Base-by-base conservation (phyloP, 2,797 vertebrate species). In the Tapirus indicus region DNA sequence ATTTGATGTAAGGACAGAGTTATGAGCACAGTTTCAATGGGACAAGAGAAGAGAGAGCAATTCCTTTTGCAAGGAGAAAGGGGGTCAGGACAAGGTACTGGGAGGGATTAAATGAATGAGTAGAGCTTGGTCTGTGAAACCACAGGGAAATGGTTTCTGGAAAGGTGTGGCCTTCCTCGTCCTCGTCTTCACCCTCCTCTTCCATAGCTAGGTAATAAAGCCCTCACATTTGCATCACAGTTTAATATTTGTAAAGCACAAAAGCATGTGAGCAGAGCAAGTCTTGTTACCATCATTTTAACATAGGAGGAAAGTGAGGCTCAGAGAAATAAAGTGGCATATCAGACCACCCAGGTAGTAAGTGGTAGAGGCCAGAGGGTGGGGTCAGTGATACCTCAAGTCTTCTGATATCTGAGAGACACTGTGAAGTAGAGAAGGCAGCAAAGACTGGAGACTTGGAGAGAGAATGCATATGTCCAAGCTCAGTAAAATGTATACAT, bases 1-100 rank as follows among this genome's bases (percentile, higher is more conserved):
- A 16, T 77, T 32, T 69, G 29, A 83, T 71, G 20, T 52, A 94
- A 64, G 14, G 23, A 0, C 18, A 79, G 52, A 90, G 29, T 82
- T 44, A 62, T 49, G 56, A 97, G 54, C 20, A 82, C 25, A 86
- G 49, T 75, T 79, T 93, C 85, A 84, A 64, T 32, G 41, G 17
- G 62, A 27, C 11, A 64, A 71, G 52, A 49, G 27, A 68, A 72
- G 5, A 69, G 21, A 69, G 10, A 74, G 17, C 77, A 56, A 56
- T 68, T 85, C 6, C 91, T 90, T 35, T 41, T 89, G 71, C 10
- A 96, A 80, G 35, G 17, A 20, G 14, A 83, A 68, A 47, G 10
- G 20, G 5, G 12, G 20, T 32, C 78, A 79, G 52, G 52, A 12
- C 16, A 60, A 88, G 74, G 29, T 27, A 38, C 0, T 2, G 21